A percentile compares a stretch with the other conserved stretches of the same genome.
Evolutionary conservation across 2,797 vertebrate species (phyloP).

Genomic region (Ctenochaetus hawaiiensis): DNA sequence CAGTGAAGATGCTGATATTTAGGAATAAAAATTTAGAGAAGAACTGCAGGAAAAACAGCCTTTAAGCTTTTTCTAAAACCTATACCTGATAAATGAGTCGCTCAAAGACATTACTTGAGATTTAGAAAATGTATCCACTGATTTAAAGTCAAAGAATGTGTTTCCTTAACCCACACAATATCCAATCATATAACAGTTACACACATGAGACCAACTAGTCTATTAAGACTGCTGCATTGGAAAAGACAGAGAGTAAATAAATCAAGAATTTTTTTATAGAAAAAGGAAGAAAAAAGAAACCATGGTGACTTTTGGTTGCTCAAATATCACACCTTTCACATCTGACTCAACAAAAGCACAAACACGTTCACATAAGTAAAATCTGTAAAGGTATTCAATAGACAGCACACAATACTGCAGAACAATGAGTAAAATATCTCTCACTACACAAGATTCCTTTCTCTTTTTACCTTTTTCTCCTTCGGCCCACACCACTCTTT

Average conservation of each 20-base stretch:
- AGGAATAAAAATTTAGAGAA: constrained; percentile 1
- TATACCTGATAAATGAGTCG: not conserved
- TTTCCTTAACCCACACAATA: constrained; percentile 15
- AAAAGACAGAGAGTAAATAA: not conserved
- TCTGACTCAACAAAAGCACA: constrained; percentile 16
- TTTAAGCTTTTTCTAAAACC: not conserved
- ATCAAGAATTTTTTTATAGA: not conserved
- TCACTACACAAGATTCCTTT: not conserved
- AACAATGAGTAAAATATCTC: not conserved
- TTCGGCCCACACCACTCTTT: not conserved
- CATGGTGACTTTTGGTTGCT: constrained; percentile 5
- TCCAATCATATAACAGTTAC: not conserved
- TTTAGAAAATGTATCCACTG: constrained; percentile 25
- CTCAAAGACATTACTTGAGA: constrained; percentile 13
- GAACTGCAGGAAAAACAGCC: constrained; percentile 2
- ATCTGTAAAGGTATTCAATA: constrained; percentile 10
- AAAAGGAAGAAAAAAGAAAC: not conserved
- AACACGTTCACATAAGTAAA: not conserved
- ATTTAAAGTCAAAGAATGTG: constrained; percentile 41
- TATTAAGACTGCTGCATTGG: not conserved
- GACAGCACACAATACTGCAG: constrained; percentile 2
- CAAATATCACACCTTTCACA: constrained; percentile 18
- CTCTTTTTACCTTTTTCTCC: not conserved
- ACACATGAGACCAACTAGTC: not conserved
- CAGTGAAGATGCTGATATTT: constrained; percentile 8